These are phyloP conservation scores for Opisthocomus hoazin DNA, from an alignment of 2,113 vertebrate genomes.

Conservation along the genomic window DNA sequence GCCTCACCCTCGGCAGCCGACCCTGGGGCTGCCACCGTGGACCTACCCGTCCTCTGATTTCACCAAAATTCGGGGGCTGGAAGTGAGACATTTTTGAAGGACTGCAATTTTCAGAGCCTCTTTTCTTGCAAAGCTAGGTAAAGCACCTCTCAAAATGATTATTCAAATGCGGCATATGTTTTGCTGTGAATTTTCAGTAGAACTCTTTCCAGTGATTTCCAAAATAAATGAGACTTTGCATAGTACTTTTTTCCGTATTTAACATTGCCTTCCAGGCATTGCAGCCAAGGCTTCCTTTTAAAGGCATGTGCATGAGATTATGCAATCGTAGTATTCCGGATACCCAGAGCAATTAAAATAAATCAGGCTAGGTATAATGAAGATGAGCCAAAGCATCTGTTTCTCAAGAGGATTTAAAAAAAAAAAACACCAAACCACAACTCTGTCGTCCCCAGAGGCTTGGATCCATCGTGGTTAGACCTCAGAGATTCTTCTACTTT, in stretches of 20 bases:
- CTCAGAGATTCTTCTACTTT: neutral
- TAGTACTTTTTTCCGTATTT: constrained; percentile 47
- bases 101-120: neutral
- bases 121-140: constrained; percentile 7
- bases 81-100: neutral
- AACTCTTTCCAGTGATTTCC: constrained; percentile 42
- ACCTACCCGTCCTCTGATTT: neutral
- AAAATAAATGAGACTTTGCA: constrained; percentile 44
- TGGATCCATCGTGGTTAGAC: neutral
- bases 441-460: neutral
- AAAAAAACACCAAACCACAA: neutral
- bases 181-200: constrained; percentile 33
- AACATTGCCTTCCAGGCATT: constrained; percentile 20
- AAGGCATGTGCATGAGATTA: constrained; percentile 57
- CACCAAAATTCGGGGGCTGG: neutral
- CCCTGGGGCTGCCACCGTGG: neutral
- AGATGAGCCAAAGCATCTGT: constrained; percentile 61
- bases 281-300: constrained; percentile 60
- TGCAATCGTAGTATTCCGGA: constrained; percentile 53
- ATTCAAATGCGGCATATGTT: constrained; percentile 37
- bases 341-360: constrained; percentile 65
- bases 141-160: constrained; percentile 13
- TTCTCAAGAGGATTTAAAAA: constrained; percentile 53
- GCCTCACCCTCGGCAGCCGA: rapidly evolving
- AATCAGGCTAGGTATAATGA: constrained; percentile 67